Conservation (phyloP, 2,113 vertebrate genomes). For the Crypturellus undulatus region DNA sequence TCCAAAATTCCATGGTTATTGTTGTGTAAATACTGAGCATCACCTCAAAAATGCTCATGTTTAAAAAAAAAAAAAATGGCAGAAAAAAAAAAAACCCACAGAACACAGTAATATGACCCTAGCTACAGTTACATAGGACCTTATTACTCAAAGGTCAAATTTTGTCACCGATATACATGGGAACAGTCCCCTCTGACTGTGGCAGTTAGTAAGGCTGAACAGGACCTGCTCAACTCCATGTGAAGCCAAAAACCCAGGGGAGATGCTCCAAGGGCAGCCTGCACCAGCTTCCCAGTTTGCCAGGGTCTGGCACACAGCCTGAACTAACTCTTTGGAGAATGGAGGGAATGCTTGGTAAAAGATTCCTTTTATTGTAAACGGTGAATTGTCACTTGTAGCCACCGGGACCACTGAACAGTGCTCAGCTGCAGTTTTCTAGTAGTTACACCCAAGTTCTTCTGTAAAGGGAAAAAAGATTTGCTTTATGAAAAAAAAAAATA, state of each 20-base stretch:
- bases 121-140: neutral
- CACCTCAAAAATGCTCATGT: constrained; percentile 24
- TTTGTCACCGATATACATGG: neutral
- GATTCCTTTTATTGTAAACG: neutral
- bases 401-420: neutral
- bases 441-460: neutral
- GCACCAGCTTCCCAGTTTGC: neutral
- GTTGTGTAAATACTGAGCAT: neutral
- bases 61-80: neutral
- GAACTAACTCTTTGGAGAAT: neutral
- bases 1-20: neutral
- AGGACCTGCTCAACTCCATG: neutral
- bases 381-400: neutral
- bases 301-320: neutral
- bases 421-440: neutral
- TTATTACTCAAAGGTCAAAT: neutral
- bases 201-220: neutral
- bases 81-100: neutral
- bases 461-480: neutral
- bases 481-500: neutral
- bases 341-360: neutral
- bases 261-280: neutral
- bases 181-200: neutral
- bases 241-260: neutral
- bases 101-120: neutral